Evolutionary conservation across 2,888 invertebrate genomes (phyloP), one percentile per base, ranked within the genome.

Genomic region (Lamellibrachia satsuma): DNA sequence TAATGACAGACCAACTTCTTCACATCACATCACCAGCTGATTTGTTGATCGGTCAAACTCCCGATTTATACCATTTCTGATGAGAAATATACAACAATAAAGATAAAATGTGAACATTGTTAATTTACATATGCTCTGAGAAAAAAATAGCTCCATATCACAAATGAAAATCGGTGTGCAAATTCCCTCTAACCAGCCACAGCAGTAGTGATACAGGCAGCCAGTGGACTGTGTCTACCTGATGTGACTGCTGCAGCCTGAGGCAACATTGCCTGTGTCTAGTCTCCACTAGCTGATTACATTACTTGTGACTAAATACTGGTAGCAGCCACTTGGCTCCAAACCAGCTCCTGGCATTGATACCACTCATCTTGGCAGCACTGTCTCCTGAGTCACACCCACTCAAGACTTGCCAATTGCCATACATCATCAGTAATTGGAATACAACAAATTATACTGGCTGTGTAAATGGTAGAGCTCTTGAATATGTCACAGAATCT

Each of bases 301-400:
- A 75, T 75, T 75, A 75, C 75, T 75, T 75, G n/a, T 75, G 75
- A 22, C 75, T 75, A 75, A 75, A 75, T 75, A 75, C 75, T 22
- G 6, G 22, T 22, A 4, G 39, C 75, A 22, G 22, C 75, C 75
- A 75, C 75, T 75, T 75, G 75, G 75, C 75, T 75, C 75, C n/a
- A n/a, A 22, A 22, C 75, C 75, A 75, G n/a, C 75, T 75, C 75
- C 75, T 75, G 75, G 11, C n/a, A 4, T 75, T 75, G 75, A 75
- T 75, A 75, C 22, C n/a, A 75, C 75, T 75, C 22, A 75, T 75
- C 75, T n/a, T 75, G 75, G 22, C 75, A 75, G 75, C 39, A 39
- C 39, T 22, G 22, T 75, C n/a, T 75, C n/a, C 22, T 75, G 22
- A 75, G 22, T 75, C 75, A 22, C 75, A 6, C 75, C 75, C 2